Conservation (phyloP, 2,797 vertebrate genomes). For the Notolepis coatsorum region DNA sequence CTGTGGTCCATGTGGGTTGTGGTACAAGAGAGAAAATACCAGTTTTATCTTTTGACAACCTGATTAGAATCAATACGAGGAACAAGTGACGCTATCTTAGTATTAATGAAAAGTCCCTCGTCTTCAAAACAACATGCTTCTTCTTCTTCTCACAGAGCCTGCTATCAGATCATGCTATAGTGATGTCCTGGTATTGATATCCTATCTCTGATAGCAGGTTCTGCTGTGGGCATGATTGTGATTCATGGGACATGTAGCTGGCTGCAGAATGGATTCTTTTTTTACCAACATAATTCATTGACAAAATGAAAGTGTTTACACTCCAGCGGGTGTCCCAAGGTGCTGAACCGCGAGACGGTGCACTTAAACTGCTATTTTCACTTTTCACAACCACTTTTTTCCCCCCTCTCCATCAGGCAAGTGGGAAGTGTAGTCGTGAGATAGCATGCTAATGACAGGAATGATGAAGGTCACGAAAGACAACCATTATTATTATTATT, state of each 20-base stretch:
- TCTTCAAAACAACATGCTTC: conserved; percentile 16
- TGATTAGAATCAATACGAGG: neutral
- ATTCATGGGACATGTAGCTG: conserved; percentile 1
- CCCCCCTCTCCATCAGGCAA: neutral
- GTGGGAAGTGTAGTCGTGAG: conserved; percentile 11
- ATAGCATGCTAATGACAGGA: neutral
- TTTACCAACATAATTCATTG: conserved; percentile 27
- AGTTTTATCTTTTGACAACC: conserved; percentile 1
- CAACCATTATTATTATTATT: no score
- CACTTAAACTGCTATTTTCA: conserved; percentile 18
- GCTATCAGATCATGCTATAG: conserved; percentile 20
- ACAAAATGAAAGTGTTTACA: conserved; percentile 1
- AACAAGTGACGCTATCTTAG: neutral
- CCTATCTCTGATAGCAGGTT: conserved; percentile 14
- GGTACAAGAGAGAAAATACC: conserved; percentile 6
- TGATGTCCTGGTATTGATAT: conserved; percentile 12
- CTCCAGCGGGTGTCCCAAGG: neutral
- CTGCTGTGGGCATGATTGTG: neutral
- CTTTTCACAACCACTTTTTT: neutral
- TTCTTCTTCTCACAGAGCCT: conserved; percentile 16
- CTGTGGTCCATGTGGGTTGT: conserved; percentile 21
- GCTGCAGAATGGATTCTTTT: conserved; percentile 19
- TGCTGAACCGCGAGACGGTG: conserved; percentile 20
- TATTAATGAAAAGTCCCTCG: neutral
- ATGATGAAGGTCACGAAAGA: conserved; percentile 17